Evolutionary conservation across 2,888 invertebrate species (phyloP), one percentile per base, ranked within the genome.

Genomic region (Cepaea hortensis): DNA sequence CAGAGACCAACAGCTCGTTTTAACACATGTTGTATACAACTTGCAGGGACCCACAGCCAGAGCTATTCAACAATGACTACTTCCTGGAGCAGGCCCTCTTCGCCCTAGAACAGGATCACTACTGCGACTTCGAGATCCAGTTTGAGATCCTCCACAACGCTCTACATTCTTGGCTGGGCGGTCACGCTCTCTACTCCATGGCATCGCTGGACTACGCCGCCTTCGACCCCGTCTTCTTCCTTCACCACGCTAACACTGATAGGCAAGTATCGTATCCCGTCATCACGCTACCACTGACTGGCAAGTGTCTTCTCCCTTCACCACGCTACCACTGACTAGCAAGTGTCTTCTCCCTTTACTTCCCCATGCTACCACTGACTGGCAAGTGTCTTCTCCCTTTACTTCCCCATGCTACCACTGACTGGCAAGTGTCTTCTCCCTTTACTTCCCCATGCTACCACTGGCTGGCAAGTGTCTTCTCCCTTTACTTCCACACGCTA

Each of bases 141-240:
- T 88, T 85, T 77, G 89, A 89, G 83, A 85, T 89, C 20, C 76
- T 87, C 15, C 89, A 89, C 82, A 89, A 89, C 80, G 87, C 87
- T 48, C 85, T 89, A 81, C 89, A 89, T 65, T 87, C 87, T 65
- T 82, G 87, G 75, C 87, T 87, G 15, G 88, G 85, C 79, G 88
- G 89, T 73, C n/a, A 87, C 50, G 79, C 88, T 85, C 50, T 15
- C 23, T 87, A 86, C 81, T 65, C 89, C 15, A 2, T 89, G 85
- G 88, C 89, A 70, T 88, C 90, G 13, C 85, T 90, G 48, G 87
- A 90, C 84, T 90, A 88, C 79, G 55, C 90, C 20, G 87, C 90
- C 48, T 90, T 87, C 89, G 90, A 90, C 55, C 90, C 90, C 9
- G 77, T 89, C 46, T 90, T 90, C 86, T 90, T 87, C 88, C 83